These are phyloP conservation scores for Rapana venosa DNA, from an alignment of 2,888 invertebrate genomes.

Conservation along the genomic window DNA sequence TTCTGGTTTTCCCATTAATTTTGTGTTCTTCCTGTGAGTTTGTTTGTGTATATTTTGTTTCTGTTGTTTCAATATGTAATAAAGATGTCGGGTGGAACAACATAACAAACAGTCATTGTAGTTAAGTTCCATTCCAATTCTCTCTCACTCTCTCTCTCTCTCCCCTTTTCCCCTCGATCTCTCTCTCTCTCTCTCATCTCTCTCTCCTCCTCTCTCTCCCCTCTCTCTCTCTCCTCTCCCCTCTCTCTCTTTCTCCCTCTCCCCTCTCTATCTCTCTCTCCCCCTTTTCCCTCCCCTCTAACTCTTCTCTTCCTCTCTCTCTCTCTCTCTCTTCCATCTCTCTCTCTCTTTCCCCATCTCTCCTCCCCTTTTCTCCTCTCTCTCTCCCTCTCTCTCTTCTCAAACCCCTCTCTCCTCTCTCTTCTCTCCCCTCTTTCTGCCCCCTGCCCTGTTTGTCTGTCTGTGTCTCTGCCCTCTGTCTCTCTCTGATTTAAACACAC, in stretches of 20 bases:
- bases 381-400: neutral
- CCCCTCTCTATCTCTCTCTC: conserved; percentile 16
- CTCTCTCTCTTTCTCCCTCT: neutral
- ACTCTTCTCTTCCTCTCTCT: conserved; percentile 13
- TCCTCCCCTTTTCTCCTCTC: neutral
- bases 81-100: no score
- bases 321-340: neutral
- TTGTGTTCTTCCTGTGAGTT: no score
- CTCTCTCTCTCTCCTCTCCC: conserved; percentile 17
- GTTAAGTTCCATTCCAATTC: neutral
- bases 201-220: neutral
- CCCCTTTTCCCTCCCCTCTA: conserved; percentile 22
- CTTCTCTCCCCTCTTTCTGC: neutral
- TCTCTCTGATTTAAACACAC: no score
- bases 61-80: no score
- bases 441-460: no score
- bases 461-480: no score
- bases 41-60: no score
- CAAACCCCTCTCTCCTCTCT: neutral
- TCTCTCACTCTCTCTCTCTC: conserved; percentile 9
- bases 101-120: neutral
- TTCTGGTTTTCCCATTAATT: no score
- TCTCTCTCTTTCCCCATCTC: conserved; percentile 33
- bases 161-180: no score
- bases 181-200: conserved; percentile 26